Percentiles rank a stretch among this genome's conserved stretches.
Conservation (phyloP, 2,888 invertebrate genomes). For the Latheticus oryzae region DNA sequence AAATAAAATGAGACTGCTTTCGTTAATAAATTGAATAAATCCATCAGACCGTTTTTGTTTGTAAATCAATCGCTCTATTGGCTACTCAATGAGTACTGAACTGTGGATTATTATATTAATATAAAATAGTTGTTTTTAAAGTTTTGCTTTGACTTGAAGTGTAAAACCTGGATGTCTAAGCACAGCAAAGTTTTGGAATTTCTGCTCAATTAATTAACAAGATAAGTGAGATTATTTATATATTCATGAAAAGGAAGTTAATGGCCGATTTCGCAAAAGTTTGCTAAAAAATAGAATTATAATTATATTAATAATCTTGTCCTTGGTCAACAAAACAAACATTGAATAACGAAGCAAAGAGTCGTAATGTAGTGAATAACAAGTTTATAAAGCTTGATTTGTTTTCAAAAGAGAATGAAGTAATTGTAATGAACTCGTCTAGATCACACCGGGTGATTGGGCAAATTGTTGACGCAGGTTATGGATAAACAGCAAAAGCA, state of each 20-base stretch:
- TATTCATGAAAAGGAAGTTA: slow-evolving; percentile 4
- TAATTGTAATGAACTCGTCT: slow-evolving; percentile 39
- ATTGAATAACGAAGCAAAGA: slow-evolving; percentile 32
- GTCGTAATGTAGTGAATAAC: slow-evolving; percentile 19
- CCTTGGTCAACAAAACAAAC: slow-evolving; percentile 43
- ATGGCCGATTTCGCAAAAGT: slow-evolving; percentile 10
- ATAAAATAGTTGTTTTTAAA: too few species aligned
- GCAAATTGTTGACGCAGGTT: slow-evolving; percentile 42
- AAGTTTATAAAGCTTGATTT: slow-evolving; percentile 30
- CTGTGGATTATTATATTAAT: too few species aligned
- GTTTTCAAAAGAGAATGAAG: slow-evolving; percentile 12
- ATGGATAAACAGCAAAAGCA: slow-evolving; percentile 39
- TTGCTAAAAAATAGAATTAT: slow-evolving; percentile 22
- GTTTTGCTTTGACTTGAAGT: too few species aligned
- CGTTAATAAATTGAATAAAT: too few species aligned
- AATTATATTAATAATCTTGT: slow-evolving; percentile 42
- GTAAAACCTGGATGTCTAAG: too few species aligned
- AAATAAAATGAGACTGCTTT: too few species aligned
- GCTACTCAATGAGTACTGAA: too few species aligned
- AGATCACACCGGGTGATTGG: slow-evolving; percentile 28
- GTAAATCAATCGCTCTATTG: too few species aligned
- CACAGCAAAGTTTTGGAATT: too few species aligned
- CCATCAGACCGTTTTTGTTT: too few species aligned
- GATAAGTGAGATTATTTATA: too few species aligned
- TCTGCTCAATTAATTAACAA: too few species aligned